These are phyloP conservation scores for Aplidium turbinatum DNA, from an alignment of 23 tunicate species.

Conservation along the genomic window DNA sequence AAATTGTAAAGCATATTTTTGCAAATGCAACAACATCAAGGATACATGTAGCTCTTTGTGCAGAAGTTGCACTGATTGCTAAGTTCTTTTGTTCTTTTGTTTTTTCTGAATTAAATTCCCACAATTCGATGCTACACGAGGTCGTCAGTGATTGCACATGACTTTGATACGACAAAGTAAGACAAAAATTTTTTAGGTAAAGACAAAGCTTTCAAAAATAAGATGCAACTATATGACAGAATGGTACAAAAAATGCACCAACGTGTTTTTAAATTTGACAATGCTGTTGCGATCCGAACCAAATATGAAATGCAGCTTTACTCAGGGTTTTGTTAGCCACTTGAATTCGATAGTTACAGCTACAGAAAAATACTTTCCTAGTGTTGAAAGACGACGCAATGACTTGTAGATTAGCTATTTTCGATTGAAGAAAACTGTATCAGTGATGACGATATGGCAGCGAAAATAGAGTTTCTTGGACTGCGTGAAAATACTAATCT, in stretches of 20 bases:
- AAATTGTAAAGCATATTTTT: constrained; percentile 13
- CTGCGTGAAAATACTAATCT: no score
- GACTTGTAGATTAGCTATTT: not conserved
- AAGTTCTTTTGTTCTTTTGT: no score
- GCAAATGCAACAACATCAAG: constrained; percentile 38
- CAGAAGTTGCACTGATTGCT: constrained; percentile 22
- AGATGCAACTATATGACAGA: no score
- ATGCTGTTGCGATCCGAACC: not conserved
- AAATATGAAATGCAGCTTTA: not conserved
- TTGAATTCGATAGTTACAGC: not conserved
- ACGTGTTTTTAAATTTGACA: not conserved
- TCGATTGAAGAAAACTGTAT: no score
- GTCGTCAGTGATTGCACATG: no score
- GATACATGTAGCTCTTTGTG: constrained; percentile 22
- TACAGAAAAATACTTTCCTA: constrained; percentile 2
- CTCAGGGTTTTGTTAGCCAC: not conserved
- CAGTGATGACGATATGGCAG: no score
- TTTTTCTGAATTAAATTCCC: no score
- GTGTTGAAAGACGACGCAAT: constrained; percentile 8
- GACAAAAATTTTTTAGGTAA: not conserved
- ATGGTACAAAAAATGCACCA: not conserved
- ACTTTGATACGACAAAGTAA: no score
- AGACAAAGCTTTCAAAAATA: no score
- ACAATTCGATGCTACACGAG: no score
- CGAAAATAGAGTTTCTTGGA: no score